Base-by-base conservation (phyloP, 2,797 vertebrate species). In the Parauchenoglanis punctatus region DNA sequence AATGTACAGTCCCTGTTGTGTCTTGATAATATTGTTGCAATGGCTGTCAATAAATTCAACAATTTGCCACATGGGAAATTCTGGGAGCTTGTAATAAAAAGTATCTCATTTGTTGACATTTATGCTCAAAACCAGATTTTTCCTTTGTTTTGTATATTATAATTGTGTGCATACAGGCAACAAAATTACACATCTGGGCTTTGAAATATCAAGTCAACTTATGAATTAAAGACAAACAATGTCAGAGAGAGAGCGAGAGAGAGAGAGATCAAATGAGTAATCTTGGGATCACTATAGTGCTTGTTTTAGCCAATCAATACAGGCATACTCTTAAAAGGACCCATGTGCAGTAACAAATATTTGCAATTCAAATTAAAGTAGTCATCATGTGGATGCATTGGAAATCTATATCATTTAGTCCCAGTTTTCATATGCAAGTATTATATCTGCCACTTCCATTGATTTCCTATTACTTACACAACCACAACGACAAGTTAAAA, bases 321-420 rank as follows among this genome's bases (percentile, higher is more conserved):
- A 40, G 88, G 70, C 81, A 84, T 86, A 40, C 73, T 89, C 56
- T 77, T 86, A 86, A 89, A 86, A 89, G 85, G 81, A 67, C 81
- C 65, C 35, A 61, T 86, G 81, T 78, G 88, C 81, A 44, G 85
- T 65, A 80, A 84, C 81, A 84, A 88, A 83, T 63, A 89, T 89
- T 86, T 86, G 88, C 88, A 89, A 89, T 89, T 89, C 67, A 86
- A 89, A 89, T 89, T 18, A 80, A 89, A 86, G 81, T 86, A 83
- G 85, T 78, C 85, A 89, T 84, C 63, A 72, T 86, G 72, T 65
- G 81, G 81, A 86, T 56, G 81, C 88, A 89, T 89, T 84, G 88
- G 85, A 89, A 89, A 89, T 89, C 88, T 89, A 88, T 88, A 89
- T 83, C 81, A 89, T 84, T 89, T 84, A 89, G 85, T 81, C 65